These are phyloP conservation scores for Eurypyga helias DNA, from an alignment of 2,113 vertebrate genomes.

Conservation along the genomic window DNA sequence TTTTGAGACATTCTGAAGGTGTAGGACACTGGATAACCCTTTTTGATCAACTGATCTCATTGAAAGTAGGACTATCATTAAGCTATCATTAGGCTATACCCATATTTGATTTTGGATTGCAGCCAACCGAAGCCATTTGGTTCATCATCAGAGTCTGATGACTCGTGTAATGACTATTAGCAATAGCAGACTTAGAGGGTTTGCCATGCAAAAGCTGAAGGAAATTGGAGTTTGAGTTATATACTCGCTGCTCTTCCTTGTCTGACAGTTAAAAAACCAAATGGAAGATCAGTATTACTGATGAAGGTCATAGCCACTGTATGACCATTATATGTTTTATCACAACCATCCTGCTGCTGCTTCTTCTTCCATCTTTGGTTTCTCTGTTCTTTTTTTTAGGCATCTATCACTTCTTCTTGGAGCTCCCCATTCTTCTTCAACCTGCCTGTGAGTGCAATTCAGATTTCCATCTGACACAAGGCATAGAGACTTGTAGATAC, in stretches of 20 bases:
- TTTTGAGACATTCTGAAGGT: not conserved
- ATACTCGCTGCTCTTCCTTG: not conserved
- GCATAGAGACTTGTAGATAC: not conserved
- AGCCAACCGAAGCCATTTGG: not conserved
- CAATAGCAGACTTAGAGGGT: not conserved
- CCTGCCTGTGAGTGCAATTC: not conserved
- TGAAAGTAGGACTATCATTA: not conserved
- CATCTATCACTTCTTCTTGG: not conserved
- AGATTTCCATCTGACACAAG: not conserved
- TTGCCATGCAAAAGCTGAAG: not conserved
- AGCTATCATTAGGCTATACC: fast-evolving
- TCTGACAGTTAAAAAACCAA: not conserved
- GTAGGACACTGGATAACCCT: not conserved
- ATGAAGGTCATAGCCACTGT: not conserved
- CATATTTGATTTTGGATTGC: not conserved
- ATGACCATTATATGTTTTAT: not conserved
- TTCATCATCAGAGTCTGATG: not conserved
- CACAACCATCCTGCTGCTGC: not conserved
- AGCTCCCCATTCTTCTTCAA: not conserved
- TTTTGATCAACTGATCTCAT: not conserved
- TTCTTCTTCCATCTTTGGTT: not conserved
- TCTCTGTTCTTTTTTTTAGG: not conserved
- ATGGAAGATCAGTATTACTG: not conserved
- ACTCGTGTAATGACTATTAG: not conserved
- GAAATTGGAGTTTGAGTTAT: not conserved